Evolutionary conservation across 2,797 vertebrate genomes (phyloP).

Genomic region (Siniperca undulata): DNA sequence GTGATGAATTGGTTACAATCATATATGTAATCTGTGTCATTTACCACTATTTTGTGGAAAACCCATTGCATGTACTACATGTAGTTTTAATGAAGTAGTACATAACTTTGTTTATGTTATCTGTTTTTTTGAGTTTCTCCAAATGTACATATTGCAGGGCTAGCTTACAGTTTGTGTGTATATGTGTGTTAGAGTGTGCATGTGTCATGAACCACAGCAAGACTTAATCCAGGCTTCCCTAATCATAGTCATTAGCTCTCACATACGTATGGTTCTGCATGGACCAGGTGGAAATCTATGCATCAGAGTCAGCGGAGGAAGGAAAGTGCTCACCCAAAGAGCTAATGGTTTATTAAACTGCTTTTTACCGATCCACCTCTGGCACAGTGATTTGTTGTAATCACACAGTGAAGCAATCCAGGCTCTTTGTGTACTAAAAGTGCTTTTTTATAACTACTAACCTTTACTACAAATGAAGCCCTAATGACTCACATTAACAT

Average conservation of each 20-base stretch:
- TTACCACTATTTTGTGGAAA: slow-evolving; percentile 70
- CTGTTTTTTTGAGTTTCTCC: slow-evolving; percentile 50
- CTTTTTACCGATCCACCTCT: slow-evolving; percentile 58
- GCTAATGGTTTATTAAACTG: slow-evolving; percentile 78
- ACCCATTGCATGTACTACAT: slow-evolving; percentile 53
- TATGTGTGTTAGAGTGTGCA: slow-evolving; percentile 26
- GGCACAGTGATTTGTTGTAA: slow-evolving; percentile 67
- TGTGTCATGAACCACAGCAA: slow-evolving; percentile 73
- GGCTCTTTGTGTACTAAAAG: slow-evolving; percentile 49
- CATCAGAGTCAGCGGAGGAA: slow-evolving; percentile 40
- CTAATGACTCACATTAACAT: slow-evolving; percentile 39
- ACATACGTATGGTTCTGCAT: slow-evolving; percentile 63
- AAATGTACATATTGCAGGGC: slow-evolving; percentile 69
- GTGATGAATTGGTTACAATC: slow-evolving; percentile 72
- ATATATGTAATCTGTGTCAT: slow-evolving; percentile 65
- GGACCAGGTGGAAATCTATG: slow-evolving; percentile 43
- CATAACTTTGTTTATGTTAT: slow-evolving; percentile 72
- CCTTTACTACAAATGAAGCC: slow-evolving; percentile 37
- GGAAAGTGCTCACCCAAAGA: slow-evolving; percentile 68
- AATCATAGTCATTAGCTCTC: slow-evolving; percentile 82
- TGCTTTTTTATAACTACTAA: slow-evolving; percentile 40
- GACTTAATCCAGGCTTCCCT: slow-evolving; percentile 75
- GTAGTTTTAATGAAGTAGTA: slow-evolving; percentile 60
- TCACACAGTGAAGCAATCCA: slow-evolving; percentile 56
- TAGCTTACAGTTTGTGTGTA: slow-evolving; percentile 57